These are phyloP conservation scores for Epicauta chinensis DNA, from an alignment of 1,140 invertebrate species.

Conservation along the genomic window DNA sequence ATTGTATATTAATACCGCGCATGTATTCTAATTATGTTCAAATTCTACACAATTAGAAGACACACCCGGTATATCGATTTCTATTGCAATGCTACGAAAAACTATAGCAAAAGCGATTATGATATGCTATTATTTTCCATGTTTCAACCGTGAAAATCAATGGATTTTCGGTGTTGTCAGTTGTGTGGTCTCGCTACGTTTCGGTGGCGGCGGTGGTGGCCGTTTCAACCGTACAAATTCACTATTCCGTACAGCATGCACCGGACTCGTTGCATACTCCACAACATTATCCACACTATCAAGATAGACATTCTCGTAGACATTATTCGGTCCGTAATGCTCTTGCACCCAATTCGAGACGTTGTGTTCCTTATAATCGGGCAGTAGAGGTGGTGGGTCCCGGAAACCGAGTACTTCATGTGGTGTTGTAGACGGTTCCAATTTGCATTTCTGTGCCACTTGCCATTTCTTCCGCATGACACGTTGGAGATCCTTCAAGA, in stretches of 20 bases:
- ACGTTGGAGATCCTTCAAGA: conserved; percentile 79
- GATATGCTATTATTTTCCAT: conserved; percentile 11
- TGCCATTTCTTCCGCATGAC: conserved; percentile 94
- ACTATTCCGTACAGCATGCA: conserved; percentile 24
- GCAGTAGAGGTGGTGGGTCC: conserved; percentile 59
- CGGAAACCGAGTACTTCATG: conserved; percentile 87
- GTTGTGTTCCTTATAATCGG: conserved; percentile 72
- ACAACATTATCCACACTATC: conserved; percentile 43
- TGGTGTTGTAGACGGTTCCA: conserved; percentile 75
- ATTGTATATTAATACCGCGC: too few species aligned
- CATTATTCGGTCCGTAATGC: conserved; percentile 66
- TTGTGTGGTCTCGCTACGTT: conserved; percentile 71
- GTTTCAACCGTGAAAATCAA: conserved; percentile 30
- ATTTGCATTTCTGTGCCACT: conserved; percentile 84
- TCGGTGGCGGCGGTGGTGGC: conserved; percentile 73
- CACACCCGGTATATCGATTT: too few species aligned
- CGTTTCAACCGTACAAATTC: conserved; percentile 43
- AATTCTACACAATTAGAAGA: too few species aligned
- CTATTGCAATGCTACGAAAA: too few species aligned
- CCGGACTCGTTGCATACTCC: conserved; percentile 45
- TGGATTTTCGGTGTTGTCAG: conserved; percentile 43
- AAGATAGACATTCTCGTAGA: conserved; percentile 55
- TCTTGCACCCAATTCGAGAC: conserved; percentile 87
- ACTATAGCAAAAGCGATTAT: conserved; percentile 1
- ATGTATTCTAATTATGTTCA: too few species aligned